Base-by-base conservation (phyloP, 1,140 invertebrate genomes). In the Elysia chlorotica region DNA sequence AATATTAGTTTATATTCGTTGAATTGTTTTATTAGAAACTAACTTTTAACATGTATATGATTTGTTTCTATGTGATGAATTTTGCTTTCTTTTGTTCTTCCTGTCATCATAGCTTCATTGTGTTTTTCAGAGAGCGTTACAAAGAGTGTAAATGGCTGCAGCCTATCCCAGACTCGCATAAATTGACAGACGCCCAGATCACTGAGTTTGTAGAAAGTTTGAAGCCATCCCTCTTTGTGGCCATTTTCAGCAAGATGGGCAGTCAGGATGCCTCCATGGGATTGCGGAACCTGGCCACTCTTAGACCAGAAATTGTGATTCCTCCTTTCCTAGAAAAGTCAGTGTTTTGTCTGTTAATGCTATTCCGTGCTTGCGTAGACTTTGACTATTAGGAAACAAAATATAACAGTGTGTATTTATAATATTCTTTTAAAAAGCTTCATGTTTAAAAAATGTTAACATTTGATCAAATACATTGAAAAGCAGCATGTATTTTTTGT, bases 261-360 rank as follows among this genome's bases (percentile, higher is more conserved):
- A 87, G 90, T 21, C 87, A 89, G 23, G 91, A 93, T 77, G 90
- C 92, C 35, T 91, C 90, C 5, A 85, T 90, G 10, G 92, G 93
- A 0, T 87, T 97, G 5, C 91, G 94, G 76, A 89, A 93, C 84
- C 87, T 98, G 61, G 91, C 94, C 4, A 90, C 91, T 23, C 86
- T 98, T 57, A 88, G 94, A 79, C 95, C 96, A 1, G 92, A 93
- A 74, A 86, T 95, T 21, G 92, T 98, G 6, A 91, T 97, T 48
- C 95, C 95, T 6, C 90, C 92, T 57, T 87, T 97, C 21, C 82
- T 98, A 37, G 94, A 97, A 77, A 92, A 89, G 90, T 91, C 81
- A 82, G 85, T 82, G 36, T n/a, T n/a, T n/a, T n/a, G n/a, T n/a
- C n/a, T n/a, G n/a, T n/a, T n/a, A n/a, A n/a, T n/a, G n/a, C n/a